Conservation (phyloP, 2,888 invertebrate genomes). For the Phytoseiulus persimilis region DNA sequence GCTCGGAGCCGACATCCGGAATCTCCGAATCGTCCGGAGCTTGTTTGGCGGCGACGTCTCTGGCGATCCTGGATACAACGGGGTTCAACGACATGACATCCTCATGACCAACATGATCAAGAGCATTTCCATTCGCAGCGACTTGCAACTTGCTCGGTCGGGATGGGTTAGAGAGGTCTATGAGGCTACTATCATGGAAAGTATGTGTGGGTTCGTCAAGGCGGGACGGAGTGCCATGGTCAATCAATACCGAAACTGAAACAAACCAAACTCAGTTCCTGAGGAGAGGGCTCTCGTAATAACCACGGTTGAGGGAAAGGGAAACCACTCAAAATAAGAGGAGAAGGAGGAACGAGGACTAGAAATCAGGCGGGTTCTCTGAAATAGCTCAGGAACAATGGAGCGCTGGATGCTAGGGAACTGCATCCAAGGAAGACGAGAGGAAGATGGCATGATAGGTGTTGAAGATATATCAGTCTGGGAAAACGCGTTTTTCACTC, state of each 20-base stretch:
- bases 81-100: slow-evolving; percentile 1
- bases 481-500: not conserved
- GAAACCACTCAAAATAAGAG: not conserved
- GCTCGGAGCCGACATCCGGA: slow-evolving; percentile 17
- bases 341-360: not conserved
- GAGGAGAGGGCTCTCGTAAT: not conserved
- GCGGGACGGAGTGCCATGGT: not conserved
- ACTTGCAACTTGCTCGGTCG: not conserved
- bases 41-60: slow-evolving; percentile 16
- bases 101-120: not conserved
- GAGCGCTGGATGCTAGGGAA: not conserved
- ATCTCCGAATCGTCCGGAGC: not conserved
- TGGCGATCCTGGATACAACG: slow-evolving; percentile 34
- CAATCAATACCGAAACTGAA: slow-evolving; percentile 21
- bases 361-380: not conserved
- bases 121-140: not conserved
- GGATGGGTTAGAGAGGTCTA: not conserved
- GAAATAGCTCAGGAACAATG: no score
- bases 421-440: not conserved
- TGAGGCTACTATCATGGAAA: not conserved
- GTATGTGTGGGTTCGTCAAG: not conserved
- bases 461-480: not conserved
- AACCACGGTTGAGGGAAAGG: not conserved
- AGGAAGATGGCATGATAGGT: slow-evolving; percentile 5
- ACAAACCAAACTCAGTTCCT: slow-evolving; percentile 31